A percentile compares a stretch with the other conserved stretches of the same genome.
These are phyloP conservation scores for Pagetopsis macropterus DNA, from an alignment of 2,797 vertebrate species.

Conservation along the genomic window DNA sequence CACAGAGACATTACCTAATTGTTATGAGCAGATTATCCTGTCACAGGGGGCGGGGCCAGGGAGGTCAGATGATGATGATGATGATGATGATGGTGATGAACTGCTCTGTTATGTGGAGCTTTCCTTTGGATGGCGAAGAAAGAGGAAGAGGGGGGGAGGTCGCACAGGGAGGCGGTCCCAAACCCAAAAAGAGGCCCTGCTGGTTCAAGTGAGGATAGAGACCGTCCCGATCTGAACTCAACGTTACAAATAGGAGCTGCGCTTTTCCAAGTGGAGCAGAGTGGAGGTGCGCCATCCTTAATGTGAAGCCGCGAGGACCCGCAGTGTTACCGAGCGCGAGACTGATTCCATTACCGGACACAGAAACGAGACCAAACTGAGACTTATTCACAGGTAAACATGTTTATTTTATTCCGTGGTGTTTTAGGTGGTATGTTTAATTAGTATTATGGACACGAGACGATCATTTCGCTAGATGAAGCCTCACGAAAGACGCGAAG, in stretches of 20 bases:
- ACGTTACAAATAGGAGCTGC: constrained; percentile 84
- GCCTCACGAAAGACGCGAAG: no score
- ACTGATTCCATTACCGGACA: constrained; percentile 21
- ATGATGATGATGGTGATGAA: constrained; percentile 53
- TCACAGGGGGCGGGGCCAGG: constrained; percentile 46
- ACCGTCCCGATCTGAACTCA: constrained; percentile 83
- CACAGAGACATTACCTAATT: constrained; percentile 69
- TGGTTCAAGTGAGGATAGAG: constrained; percentile 81
- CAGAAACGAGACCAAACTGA: constrained; percentile 6
- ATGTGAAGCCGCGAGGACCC: constrained; percentile 45
- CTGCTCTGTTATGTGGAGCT: constrained; percentile 55
- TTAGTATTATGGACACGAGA: no score
- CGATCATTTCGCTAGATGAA: no score
- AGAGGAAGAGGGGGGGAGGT: neutral
- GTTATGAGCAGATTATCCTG: constrained; percentile 58
- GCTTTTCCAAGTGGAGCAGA: constrained; percentile 76
- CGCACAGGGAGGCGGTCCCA: constrained; percentile 48
- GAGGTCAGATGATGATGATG: constrained; percentile 62
- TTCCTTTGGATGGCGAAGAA: constrained; percentile 20
- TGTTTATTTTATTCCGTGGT: no score
- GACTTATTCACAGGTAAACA: constrained; percentile 41
- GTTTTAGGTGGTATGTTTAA: no score
- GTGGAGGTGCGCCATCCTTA: constrained; percentile 56
- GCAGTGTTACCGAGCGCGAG: constrained; percentile 12
- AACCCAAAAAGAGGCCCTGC: constrained; percentile 33